phyloP scores from a whole-genome alignment of 1,140 invertebrate species.

The Penaeus indicus region DNA sequence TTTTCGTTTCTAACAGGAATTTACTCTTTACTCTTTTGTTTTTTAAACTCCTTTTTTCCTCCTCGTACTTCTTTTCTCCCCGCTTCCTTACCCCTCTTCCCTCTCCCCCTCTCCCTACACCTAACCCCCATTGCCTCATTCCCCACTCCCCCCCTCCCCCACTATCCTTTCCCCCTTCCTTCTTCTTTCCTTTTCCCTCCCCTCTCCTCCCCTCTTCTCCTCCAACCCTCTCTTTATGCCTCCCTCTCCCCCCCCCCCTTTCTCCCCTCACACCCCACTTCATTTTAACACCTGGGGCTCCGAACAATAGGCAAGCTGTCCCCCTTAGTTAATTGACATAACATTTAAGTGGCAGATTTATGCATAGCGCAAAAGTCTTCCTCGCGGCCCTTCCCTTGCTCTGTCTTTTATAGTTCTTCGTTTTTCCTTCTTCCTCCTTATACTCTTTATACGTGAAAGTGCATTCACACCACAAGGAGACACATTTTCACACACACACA shows the following conservation, averaged over 20 bases:
- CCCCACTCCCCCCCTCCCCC: not conserved
- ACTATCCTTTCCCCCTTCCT: not conserved
- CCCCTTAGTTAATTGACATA: not conserved
- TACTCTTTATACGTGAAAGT: not conserved
- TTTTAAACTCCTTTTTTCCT: not conserved
- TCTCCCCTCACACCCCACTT: not conserved
- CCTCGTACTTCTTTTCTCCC: conserved; percentile 22
- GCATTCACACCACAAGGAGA: too few species aligned
- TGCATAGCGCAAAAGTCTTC: not conserved
- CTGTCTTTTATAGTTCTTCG: not conserved
- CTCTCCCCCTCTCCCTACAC: not conserved
- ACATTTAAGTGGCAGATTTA: not conserved
- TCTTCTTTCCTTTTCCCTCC: not conserved
- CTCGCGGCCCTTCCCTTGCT: not conserved
- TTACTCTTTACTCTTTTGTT: too few species aligned
- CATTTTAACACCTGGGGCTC: not conserved
- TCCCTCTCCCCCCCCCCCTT: not conserved
- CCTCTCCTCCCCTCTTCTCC: not conserved
- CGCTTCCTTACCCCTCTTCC: conserved; percentile 11
- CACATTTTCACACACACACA: too few species aligned
- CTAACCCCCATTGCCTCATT: not conserved
- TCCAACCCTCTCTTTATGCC: not conserved
- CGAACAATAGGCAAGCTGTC: not conserved
- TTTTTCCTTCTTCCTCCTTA: not conserved
- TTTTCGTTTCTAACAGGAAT: too few species aligned